phyloP scores from a whole-genome alignment of 2,113 vertebrate species.

The Nesoenas mayeri region DNA sequence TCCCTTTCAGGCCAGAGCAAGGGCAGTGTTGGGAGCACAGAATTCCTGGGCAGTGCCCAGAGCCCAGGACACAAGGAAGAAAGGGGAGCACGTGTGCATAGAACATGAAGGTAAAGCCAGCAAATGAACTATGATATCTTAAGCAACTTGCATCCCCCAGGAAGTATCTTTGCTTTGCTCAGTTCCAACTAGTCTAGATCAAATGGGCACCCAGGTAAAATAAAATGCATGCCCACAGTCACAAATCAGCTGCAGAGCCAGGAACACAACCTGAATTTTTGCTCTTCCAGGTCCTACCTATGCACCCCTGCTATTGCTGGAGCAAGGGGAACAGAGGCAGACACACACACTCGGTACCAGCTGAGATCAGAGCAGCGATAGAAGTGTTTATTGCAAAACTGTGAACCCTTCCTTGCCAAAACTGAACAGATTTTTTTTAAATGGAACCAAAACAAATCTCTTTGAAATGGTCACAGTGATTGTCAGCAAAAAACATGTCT shows the following conservation, averaged over 20 bases:
- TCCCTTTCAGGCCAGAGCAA: neutral
- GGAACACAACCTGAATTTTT: neutral
- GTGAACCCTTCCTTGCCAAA: neutral
- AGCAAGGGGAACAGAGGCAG: neutral
- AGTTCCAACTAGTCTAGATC: neutral
- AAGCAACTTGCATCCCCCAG: neutral
- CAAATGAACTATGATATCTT: too few species aligned
- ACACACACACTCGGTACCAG: neutral
- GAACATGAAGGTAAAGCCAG: neutral
- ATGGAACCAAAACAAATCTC: neutral
- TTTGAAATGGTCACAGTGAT: neutral
- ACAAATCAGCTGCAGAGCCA: neutral
- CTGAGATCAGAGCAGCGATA: neutral
- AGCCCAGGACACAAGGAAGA: neutral
- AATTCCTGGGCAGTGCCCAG: neutral
- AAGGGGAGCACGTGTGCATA: fast-evolving
- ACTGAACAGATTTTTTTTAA: neutral
- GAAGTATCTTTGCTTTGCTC: neutral
- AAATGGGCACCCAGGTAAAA: neutral
- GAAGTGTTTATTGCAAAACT: neutral
- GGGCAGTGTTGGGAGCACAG: neutral
- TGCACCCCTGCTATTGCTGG: neutral
- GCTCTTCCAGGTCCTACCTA: neutral
- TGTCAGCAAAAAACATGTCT: neutral
- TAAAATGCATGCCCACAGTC: neutral